Base-by-base conservation (phyloP, 2,888 invertebrate genomes). In the Thereva unica region DNA sequence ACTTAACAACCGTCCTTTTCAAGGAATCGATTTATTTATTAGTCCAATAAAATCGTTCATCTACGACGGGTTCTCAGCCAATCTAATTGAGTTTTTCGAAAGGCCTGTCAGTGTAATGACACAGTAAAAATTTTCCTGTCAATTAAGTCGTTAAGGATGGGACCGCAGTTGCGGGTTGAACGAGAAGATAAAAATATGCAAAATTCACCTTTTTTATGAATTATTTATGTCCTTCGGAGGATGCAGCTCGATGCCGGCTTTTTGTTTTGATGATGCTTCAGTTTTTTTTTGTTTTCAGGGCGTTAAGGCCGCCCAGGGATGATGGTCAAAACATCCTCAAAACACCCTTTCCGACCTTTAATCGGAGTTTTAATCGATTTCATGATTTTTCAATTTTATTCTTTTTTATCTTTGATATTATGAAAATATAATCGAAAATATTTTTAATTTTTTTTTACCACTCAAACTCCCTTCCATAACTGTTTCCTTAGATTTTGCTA, bases 331-430 rank as follows among this genome's bases (percentile, higher is more conserved):
- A 47, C 45, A 59, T 47, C 47, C 38, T 59, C 47, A 59, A 47
- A 35, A 47, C 35, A 47, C 34, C 38, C 8, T 45, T 12, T 44
- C 35, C 23, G 34, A 47, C 37, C 47, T 47, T 59, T n/a, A n/a
- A n/a, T 45, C 38, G 37, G 34, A n/a, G 4, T 47, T 59, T 37
- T 59, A 47, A 59, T 59, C 47, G 57, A 47, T 59, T 59, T 35
- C 57, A 59, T 59, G 57, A 59, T 59, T 6, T 37, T 10, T 45
- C 57, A 59, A 10, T 59, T 59, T 59, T 59, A 2, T n/a, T 37
- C 41, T n/a, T 2, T 23, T 23, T 23, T 23, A 23, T 23, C 23
- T 23, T 23, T 23, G 23, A 23, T 9, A 5, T 44, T 35, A 56
- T 5, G 44, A 44, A 9, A 41, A n/a, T 7, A 41, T 42, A 37